phyloP scores from a whole-genome alignment of 2,113 vertebrate genomes.

The Rhinopomastus cyanomelas region DNA sequence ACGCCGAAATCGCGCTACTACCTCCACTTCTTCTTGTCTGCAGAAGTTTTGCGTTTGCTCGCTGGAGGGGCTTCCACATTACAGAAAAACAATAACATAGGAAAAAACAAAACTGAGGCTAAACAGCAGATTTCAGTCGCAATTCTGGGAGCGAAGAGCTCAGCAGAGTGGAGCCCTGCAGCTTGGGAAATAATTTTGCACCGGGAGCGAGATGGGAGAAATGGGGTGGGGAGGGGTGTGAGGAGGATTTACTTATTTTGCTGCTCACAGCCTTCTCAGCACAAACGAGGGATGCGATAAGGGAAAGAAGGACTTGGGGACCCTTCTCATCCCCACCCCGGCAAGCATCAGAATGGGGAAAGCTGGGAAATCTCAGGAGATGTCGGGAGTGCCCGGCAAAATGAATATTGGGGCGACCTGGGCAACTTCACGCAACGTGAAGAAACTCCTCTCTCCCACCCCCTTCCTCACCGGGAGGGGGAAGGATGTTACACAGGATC shows the following conservation, averaged over 20 bases:
- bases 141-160: not conserved
- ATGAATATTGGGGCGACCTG: not conserved
- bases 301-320: not conserved
- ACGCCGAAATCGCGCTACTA: not conserved
- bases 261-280: not conserved
- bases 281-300: not conserved
- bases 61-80: not conserved
- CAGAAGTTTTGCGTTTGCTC: not conserved
- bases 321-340: not conserved
- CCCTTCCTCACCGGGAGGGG: not conserved
- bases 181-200: not conserved
- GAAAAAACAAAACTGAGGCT: not conserved
- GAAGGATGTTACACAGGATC: not conserved
- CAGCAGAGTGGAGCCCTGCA: not conserved
- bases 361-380: not conserved
- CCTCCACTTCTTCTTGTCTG: not conserved
- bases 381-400: not conserved
- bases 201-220: rapidly evolving
- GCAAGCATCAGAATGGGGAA: not conserved
- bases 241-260: not conserved
- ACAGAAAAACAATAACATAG: not conserved
- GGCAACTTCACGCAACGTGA: not conserved
- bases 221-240: rapidly evolving
- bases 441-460: not conserved
- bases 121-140: not conserved